Evolutionary conservation across 2,113 vertebrate species (phyloP).

Genomic region (Uria lomvia): DNA sequence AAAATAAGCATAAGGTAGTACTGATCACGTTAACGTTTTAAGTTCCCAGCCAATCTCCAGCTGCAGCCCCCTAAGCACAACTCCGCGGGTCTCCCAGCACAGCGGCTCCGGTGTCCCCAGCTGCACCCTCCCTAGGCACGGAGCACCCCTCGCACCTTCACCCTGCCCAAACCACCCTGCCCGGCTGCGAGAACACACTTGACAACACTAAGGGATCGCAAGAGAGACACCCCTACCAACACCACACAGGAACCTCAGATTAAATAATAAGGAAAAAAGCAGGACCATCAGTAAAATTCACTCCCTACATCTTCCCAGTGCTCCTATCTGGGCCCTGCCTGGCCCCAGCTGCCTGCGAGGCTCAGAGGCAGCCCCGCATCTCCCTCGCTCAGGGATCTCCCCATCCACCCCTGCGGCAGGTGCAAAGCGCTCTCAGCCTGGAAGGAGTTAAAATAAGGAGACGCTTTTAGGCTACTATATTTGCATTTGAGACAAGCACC

Average conservation of each 20-base stretch:
- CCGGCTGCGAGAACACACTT: neutral
- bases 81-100: neutral
- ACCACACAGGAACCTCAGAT: neutral
- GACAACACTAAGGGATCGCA: neutral
- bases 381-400: neutral
- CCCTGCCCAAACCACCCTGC: neutral
- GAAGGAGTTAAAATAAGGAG: neutral
- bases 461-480: neutral
- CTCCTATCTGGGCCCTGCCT: neutral
- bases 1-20: neutral
- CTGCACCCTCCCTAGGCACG: neutral
- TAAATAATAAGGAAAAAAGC: neutral
- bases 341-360: accelerated
- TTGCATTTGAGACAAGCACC: neutral
- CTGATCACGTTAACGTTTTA: neutral
- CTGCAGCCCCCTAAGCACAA: neutral
- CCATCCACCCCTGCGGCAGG: neutral
- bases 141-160: neutral
- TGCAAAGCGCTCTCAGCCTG: neutral
- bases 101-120: neutral
- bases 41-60: neutral
- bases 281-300: neutral
- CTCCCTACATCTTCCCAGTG: neutral
- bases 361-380: neutral
- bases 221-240: neutral